Conservation (phyloP, 2,888 invertebrate species). For the Caenorhabditis sp. region DNA sequence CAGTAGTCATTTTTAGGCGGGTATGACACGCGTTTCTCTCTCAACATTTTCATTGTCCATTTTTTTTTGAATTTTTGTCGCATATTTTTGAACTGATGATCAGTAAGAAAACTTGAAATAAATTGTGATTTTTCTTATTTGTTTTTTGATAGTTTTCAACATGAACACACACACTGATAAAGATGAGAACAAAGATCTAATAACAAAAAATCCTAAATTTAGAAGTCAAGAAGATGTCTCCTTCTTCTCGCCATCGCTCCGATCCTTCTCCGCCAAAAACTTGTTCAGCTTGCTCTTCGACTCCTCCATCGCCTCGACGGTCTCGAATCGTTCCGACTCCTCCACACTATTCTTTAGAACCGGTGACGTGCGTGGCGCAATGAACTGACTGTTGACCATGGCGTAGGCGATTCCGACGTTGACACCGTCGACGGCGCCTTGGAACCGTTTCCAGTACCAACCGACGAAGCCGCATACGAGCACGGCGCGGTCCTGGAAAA, state of each 20-base stretch:
- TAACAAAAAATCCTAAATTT: background rate
- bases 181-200: background rate
- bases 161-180: background rate
- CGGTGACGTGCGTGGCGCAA: slow-evolving; percentile 72
- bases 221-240: background rate
- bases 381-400: slow-evolving; percentile 69
- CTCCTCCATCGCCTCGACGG: slow-evolving; percentile 68
- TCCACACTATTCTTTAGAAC: slow-evolving; percentile 73
- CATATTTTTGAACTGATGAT: no score
- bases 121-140: background rate
- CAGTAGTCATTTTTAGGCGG: slow-evolving; percentile 40
- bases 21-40: slow-evolving; percentile 54
- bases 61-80: background rate
- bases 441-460: slow-evolving; percentile 83
- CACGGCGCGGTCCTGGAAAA: slow-evolving; percentile 78
- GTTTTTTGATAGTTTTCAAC: no score
- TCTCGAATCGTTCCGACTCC: slow-evolving; percentile 68
- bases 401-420: slow-evolving; percentile 78
- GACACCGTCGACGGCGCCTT: slow-evolving; percentile 82
- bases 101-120: background rate
- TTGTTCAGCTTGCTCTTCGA: slow-evolving; percentile 57
- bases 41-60: background rate
- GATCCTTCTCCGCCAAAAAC: slow-evolving; percentile 62
- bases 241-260: background rate
- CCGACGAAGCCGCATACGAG: slow-evolving; percentile 78